Conservation (phyloP, 2,888 invertebrate genomes). For the Odontothrips loti region DNA sequence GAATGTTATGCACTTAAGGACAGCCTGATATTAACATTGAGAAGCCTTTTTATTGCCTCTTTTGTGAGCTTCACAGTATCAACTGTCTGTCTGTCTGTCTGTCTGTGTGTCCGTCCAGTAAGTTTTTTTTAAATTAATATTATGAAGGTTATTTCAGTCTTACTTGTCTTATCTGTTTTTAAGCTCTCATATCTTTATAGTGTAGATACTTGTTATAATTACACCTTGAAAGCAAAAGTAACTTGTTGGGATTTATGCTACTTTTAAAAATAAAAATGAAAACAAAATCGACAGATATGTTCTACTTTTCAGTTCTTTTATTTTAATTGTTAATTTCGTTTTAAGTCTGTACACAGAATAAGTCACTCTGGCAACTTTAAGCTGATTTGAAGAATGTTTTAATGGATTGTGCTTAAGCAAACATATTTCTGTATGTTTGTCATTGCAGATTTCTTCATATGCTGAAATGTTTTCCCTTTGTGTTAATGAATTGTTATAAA, state of each 20-base stretch:
- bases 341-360: constrained; percentile 22
- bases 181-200: constrained; percentile 26
- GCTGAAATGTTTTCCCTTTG: neutral
- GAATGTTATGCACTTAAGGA: constrained; percentile 15
- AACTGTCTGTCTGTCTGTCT: constrained; percentile 24
- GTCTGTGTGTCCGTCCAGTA: constrained; percentile 24
- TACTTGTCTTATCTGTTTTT: constrained; percentile 25
- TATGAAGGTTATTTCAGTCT: constrained; percentile 11
- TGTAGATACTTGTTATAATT: constrained; percentile 18
- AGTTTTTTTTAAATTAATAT: constrained; percentile 17
- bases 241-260: constrained; percentile 26
- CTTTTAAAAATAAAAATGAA: constrained; percentile 4
- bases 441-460: neutral
- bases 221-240: constrained; percentile 17
- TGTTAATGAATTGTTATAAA: neutral
- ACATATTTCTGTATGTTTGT: constrained; percentile 15
- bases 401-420: neutral
- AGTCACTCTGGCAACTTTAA: constrained; percentile 15
- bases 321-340: constrained; percentile 23
- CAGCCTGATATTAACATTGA: constrained; percentile 20
- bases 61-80: constrained; percentile 21
- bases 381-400: neutral
- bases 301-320: constrained; percentile 18
- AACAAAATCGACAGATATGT: constrained; percentile 18
- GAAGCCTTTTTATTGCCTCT: constrained; percentile 14